A percentile compares a stretch with the other conserved stretches of the same genome.
phyloP scores from a whole-genome alignment of 2,888 invertebrate species.

The Oligia fasciuncula region DNA sequence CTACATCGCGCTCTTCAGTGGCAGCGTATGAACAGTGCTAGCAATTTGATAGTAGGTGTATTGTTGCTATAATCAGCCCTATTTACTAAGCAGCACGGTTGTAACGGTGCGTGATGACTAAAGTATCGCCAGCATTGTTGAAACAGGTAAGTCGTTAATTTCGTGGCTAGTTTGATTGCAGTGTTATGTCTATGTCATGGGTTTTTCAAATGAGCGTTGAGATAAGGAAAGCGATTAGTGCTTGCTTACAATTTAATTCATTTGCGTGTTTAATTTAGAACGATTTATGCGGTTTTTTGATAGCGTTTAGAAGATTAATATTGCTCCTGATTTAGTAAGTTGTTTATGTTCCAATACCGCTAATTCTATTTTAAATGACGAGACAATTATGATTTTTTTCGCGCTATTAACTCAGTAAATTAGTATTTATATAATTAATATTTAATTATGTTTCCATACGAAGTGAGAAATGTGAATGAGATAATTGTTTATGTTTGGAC shows the following conservation, averaged over 20 bases:
- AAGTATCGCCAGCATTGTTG: conserved; percentile 78
- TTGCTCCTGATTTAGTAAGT: background rate
- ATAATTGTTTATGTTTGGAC: background rate
- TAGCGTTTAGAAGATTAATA: background rate
- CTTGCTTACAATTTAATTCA: background rate
- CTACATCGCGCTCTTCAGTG: conserved; percentile 46
- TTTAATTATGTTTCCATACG: background rate
- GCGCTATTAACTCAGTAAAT: background rate
- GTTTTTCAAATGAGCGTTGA: conserved; percentile 26
- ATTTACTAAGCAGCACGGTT: conserved; percentile 25
- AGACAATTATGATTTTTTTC: background rate
- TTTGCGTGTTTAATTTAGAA: background rate
- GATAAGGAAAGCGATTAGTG: conserved; percentile 27
- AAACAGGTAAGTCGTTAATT: conserved; percentile 77
- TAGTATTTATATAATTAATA: too few species aligned
- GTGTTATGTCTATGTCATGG: conserved; percentile 13
- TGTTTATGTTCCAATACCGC: background rate
- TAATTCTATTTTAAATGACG: background rate
- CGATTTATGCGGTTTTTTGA: background rate
- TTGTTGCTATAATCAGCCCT: conserved; percentile 39
- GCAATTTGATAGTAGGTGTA: conserved; percentile 36
- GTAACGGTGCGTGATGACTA: conserved; percentile 67
- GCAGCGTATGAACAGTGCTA: conserved; percentile 21
- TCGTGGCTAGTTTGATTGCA: conserved; percentile 14
- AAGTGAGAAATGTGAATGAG: background rate